Evolutionary conservation across 2,113 vertebrate genomes (phyloP).

Genomic region (Todiramphus saurophagus): DNA sequence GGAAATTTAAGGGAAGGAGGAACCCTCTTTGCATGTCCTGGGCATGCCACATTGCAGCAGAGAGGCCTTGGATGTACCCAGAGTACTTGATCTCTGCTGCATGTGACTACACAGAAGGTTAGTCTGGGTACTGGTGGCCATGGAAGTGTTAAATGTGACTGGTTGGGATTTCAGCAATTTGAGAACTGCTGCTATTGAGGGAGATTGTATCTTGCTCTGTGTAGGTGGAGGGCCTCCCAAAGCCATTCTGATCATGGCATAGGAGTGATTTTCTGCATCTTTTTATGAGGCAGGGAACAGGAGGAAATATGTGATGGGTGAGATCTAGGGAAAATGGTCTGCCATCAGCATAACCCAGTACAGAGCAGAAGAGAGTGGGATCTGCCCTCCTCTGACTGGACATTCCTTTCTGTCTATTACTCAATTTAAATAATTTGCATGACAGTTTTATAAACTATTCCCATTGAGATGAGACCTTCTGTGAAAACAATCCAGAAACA

Average conservation of each 20-base stretch:
- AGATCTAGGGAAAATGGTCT: not conserved
- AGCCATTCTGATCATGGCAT: not conserved
- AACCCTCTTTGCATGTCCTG: not conserved
- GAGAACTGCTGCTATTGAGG: not conserved
- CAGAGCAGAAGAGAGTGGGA: not conserved
- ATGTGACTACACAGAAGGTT: not conserved
- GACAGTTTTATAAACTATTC: not conserved
- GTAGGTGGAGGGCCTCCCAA: not conserved
- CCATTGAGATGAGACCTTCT: not conserved
- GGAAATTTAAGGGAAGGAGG: not conserved
- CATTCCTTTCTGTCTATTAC: not conserved
- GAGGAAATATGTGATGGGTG: rapidly evolving
- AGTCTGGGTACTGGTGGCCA: not conserved
- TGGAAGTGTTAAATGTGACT: too few relatives aligned
- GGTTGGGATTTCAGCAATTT: not conserved
- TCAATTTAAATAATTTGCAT: not conserved
- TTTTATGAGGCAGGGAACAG: not conserved
- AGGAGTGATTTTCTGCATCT: not conserved
- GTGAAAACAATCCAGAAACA: not conserved
- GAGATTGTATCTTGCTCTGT: not conserved
- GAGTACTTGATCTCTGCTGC: not conserved
- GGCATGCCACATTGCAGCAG: not conserved
- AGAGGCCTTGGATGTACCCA: not conserved
- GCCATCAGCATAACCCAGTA: not conserved
- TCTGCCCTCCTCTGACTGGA: not conserved